A percentile compares a stretch with the other conserved stretches of the same genome.
phyloP scores from a whole-genome alignment of 2,888 invertebrate species.

The Chelonus formosanus region DNA sequence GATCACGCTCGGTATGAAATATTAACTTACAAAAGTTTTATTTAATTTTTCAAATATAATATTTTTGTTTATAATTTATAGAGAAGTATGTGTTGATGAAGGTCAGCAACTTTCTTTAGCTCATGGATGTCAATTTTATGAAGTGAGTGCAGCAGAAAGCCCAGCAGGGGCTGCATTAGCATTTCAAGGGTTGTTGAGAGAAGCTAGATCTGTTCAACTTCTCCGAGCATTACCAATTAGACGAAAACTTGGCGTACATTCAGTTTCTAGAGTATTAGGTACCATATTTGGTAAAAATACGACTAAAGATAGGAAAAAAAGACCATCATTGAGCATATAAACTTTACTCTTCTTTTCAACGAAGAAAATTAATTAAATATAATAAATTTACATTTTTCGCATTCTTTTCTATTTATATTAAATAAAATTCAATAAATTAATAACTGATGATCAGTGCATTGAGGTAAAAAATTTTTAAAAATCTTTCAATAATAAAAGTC shows the following conservation, averaged over 20 bases:
- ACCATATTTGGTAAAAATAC: conserved; percentile 83
- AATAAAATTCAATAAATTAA: too few species aligned
- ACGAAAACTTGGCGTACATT: conserved; percentile 79
- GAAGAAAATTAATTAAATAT: conserved; percentile 50
- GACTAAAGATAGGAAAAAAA: conserved; percentile 79
- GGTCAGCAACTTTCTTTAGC: conserved; percentile 81
- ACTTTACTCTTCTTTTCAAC: conserved; percentile 62
- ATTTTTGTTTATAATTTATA: conserved; percentile 57
- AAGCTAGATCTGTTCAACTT: conserved; percentile 80
- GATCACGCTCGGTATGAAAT: conserved; percentile 76
- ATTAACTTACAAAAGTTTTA: background rate
- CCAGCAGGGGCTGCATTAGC: conserved; percentile 83
- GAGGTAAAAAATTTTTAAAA: too few species aligned
- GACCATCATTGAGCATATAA: conserved; percentile 81
- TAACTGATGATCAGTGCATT: too few species aligned
- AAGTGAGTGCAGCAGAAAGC: conserved; percentile 85
- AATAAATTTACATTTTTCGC: too few species aligned
- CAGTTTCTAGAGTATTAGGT: conserved; percentile 80
- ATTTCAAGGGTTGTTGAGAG: conserved; percentile 78
- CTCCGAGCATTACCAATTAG: conserved; percentile 75
- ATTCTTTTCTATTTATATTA: too few species aligned
- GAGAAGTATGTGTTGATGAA: conserved; percentile 81
- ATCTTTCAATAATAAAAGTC: too few species aligned
- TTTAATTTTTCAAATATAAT: too few species aligned
- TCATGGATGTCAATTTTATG: conserved; percentile 84